Percentiles rank a stretch among this genome's conserved stretches.
Conservation (phyloP, 2,797 vertebrate species). For the Apogon hyalosoma region DNA sequence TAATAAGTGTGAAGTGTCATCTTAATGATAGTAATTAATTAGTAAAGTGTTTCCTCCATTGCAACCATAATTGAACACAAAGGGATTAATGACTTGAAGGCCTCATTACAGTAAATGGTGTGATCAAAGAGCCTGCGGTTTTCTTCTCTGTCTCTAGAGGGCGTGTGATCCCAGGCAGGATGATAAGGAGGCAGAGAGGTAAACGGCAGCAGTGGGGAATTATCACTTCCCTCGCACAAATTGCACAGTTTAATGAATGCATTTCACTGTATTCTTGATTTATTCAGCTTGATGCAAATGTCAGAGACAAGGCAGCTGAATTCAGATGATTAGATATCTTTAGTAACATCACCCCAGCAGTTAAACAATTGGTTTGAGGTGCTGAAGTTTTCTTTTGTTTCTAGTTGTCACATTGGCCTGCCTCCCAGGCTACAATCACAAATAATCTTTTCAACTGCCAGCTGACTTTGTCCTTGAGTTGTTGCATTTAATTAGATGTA, state of each 20-base stretch:
- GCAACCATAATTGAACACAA: constrained; percentile 63
- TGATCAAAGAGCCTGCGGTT: constrained; percentile 73
- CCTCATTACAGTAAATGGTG: constrained; percentile 68
- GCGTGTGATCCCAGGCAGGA: constrained; percentile 65
- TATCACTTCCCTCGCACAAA: constrained; percentile 45
- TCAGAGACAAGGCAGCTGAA: constrained; percentile 15
- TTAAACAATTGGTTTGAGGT: constrained; percentile 40
- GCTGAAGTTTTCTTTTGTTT: constrained; percentile 56
- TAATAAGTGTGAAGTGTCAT: constrained; percentile 41
- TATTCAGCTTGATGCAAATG: constrained; percentile 15
- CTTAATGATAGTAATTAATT: constrained; percentile 63
- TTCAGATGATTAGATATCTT: constrained; percentile 31
- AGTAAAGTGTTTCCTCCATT: constrained; percentile 33
- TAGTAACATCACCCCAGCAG: constrained; percentile 13
- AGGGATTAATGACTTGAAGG: constrained; percentile 73
- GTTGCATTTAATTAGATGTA: constrained; percentile 34
- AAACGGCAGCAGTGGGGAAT: constrained; percentile 45
- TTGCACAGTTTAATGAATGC: constrained; percentile 17
- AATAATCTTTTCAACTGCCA: constrained; percentile 53
- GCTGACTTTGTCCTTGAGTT: constrained; percentile 46
- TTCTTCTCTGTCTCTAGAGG: constrained; percentile 76
- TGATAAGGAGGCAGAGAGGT: constrained; percentile 56
- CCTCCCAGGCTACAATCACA: constrained; percentile 50
- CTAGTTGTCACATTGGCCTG: constrained; percentile 53
- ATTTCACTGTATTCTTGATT: constrained; percentile 28